Conservation (phyloP, 2,888 invertebrate species). For the Diarsia mendica region DNA sequence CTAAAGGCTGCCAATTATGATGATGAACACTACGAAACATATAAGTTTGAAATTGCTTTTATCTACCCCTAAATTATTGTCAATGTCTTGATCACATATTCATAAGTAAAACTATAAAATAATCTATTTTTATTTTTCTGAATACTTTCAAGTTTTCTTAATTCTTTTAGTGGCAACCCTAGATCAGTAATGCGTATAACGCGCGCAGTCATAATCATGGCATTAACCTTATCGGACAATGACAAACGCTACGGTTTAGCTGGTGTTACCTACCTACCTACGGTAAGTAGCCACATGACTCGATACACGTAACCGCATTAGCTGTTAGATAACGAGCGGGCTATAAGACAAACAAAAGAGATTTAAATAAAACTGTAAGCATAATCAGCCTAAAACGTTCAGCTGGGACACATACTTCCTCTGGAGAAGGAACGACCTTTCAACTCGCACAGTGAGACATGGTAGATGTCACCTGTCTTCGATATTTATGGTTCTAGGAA, state of each 20-base stretch:
- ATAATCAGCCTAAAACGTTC: too few relatives aligned
- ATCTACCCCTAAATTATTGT: neutral
- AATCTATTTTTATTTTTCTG: neutral
- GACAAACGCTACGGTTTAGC: constrained; percentile 57
- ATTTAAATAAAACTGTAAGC: constrained; percentile 4
- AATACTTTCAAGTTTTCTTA: neutral
- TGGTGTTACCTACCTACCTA: constrained; percentile 20
- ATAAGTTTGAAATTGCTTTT: neutral
- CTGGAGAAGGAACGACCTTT: too few relatives aligned
- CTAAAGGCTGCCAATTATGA: neutral
- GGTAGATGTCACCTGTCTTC: too few relatives aligned
- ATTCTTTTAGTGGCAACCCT: constrained; percentile 40
- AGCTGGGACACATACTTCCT: too few relatives aligned
- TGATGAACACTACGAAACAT: neutral
- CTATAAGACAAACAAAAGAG: constrained; percentile 13
- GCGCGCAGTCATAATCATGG: constrained; percentile 59
- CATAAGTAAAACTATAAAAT: neutral
- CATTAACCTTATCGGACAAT: constrained; percentile 68
- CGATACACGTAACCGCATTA: constrained; percentile 40
- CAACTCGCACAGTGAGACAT: too few relatives aligned
- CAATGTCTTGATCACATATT: neutral
- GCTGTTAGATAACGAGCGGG: constrained; percentile 49
- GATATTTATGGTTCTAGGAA: too few relatives aligned
- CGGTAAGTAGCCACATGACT: constrained; percentile 27
- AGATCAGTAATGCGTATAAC: constrained; percentile 26